phyloP scores from a whole-genome alignment of 2,888 invertebrate species.

The Lasioglossum lativentre region DNA sequence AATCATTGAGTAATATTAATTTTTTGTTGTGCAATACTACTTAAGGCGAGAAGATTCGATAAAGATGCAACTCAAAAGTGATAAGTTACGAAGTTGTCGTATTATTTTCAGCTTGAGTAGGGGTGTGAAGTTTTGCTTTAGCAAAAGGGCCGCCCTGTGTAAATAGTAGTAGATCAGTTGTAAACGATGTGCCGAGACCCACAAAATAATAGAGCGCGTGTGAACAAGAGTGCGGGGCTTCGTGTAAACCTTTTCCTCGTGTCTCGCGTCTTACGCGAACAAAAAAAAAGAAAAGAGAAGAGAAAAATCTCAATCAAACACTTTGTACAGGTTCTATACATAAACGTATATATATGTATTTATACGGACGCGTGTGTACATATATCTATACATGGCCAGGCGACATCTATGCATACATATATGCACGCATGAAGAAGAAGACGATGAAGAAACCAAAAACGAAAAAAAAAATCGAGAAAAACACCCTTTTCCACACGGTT shows the following conservation, averaged over 20 bases:
- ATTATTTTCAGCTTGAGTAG: not conserved
- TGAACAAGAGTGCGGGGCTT: constrained; percentile 70
- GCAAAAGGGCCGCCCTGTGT: constrained; percentile 30
- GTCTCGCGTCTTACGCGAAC: constrained; percentile 82
- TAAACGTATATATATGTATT: constrained; percentile 65
- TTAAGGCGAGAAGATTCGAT: not conserved
- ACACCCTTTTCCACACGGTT: constrained; percentile 81
- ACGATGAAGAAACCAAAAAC: constrained; percentile 1
- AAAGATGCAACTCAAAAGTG: not conserved
- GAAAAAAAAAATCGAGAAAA: constrained; percentile 45
- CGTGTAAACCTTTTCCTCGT: constrained; percentile 79
- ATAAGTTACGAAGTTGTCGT: not conserved
- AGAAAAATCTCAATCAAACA: constrained; percentile 80
- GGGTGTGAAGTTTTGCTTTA: not conserved
- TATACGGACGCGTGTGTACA: constrained; percentile 30
- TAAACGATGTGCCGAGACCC: constrained; percentile 52
- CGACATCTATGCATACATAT: constrained; percentile 52
- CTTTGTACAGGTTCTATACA: constrained; percentile 83
- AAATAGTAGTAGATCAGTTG: constrained; percentile 36
- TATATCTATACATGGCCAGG: constrained; percentile 41
- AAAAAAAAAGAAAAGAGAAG: constrained; percentile 11
- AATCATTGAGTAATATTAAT: not conserved
- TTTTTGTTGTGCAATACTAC: not conserved
- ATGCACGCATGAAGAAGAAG: constrained; percentile 51
- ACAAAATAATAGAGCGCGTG: constrained; percentile 33